Conservation (phyloP, 92 coral and sea anemone species). For the Parazoanthus darwini region DNA sequence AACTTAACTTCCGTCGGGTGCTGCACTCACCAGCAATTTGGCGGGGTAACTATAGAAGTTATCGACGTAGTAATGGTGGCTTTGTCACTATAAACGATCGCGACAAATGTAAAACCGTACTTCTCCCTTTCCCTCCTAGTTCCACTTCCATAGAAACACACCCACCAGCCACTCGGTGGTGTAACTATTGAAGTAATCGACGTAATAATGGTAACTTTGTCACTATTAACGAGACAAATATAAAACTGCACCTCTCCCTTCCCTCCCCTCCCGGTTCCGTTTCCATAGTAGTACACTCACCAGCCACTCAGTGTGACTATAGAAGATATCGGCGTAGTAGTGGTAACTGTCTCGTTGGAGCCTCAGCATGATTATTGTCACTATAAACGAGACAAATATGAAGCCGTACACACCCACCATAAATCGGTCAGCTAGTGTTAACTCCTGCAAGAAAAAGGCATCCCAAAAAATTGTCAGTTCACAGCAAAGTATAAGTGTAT, state of each 20-base stretch:
- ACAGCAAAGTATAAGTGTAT: neutral
- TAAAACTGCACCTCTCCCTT: slow-evolving; percentile 70
- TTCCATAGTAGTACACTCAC: slow-evolving; percentile 49
- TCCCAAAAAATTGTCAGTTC: no score
- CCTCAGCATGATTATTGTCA: slow-evolving; percentile 93
- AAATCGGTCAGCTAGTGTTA: slow-evolving; percentile 94
- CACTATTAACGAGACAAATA: slow-evolving; percentile 95
- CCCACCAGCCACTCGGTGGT: slow-evolving; percentile 96
- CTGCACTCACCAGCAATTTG: no score
- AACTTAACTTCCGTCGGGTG: no score
- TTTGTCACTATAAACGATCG: neutral
- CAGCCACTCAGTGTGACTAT: slow-evolving; percentile 97
- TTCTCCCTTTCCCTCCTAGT: neutral
- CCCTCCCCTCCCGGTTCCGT: no score
- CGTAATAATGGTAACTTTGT: slow-evolving; percentile 87
- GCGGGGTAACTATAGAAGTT: no score
- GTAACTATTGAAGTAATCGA: slow-evolving; percentile 83
- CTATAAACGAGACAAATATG: slow-evolving; percentile 96
- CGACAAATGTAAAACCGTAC: slow-evolving; percentile 93
- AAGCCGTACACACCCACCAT: slow-evolving; percentile 99
- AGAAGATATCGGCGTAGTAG: slow-evolving; percentile 84
- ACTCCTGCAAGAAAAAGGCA: slow-evolving; percentile 61
- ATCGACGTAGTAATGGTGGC: no score
- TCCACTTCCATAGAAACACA: neutral
- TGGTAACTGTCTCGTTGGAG: slow-evolving; percentile 86